Conservation (phyloP, 2,113 vertebrate species). For the Bostrychus sinensis region DNA sequence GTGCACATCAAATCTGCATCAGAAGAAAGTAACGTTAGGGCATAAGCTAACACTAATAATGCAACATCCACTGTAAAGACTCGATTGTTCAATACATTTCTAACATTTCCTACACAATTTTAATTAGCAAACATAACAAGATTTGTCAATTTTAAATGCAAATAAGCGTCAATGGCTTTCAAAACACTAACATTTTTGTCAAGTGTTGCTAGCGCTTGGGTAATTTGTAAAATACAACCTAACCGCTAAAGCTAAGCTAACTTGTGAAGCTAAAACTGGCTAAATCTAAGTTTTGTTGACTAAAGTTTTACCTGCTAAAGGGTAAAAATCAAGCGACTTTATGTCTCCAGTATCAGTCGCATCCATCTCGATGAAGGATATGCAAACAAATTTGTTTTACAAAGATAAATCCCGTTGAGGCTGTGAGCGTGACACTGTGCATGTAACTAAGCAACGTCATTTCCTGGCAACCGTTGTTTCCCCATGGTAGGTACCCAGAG, state of each 20-base stretch:
- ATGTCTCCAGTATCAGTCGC: neutral
- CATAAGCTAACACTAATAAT: too few species aligned
- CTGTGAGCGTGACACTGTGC: slow-evolving; percentile 13
- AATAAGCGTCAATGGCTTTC: too few species aligned
- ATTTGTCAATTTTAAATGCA: too few species aligned
- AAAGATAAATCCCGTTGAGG: neutral
- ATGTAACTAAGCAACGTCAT: slow-evolving; percentile 69
- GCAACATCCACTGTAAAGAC: too few species aligned
- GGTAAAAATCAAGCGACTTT: neutral
- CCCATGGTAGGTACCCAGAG: too few species aligned
- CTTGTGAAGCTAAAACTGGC: neutral
- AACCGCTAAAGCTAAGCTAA: slow-evolving; percentile 7
- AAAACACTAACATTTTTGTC: too few species aligned
- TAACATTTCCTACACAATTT: too few species aligned
- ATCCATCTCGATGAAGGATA: neutral
- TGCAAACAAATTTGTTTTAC: neutral
- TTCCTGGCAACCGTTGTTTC: slow-evolving; percentile 63
- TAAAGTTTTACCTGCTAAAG: neutral
- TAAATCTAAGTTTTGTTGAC: neutral
- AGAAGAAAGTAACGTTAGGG: too few species aligned
- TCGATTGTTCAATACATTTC: too few species aligned
- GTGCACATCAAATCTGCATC: slow-evolving; percentile 6
- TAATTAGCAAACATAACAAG: too few species aligned
- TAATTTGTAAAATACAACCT: neutral
- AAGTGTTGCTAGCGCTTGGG: too few species aligned